Evolutionary conservation across 2,113 vertebrate species (phyloP).

Genomic region (Sylvia atricapilla): DNA sequence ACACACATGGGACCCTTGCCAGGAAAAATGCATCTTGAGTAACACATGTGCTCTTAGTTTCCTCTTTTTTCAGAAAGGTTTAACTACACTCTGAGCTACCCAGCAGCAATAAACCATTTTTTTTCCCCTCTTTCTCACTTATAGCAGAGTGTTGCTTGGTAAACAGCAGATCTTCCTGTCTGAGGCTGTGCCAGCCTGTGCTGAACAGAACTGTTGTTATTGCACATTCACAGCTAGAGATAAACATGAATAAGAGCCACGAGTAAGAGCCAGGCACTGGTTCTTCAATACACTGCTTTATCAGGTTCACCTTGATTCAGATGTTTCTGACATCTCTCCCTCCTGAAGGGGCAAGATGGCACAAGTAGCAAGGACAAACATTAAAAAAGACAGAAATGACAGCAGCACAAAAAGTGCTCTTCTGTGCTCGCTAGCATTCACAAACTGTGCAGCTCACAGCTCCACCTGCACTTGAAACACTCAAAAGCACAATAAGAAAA

Average conservation of each 20-base stretch:
- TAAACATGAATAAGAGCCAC: conserved; percentile 60
- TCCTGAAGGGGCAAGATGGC: neutral
- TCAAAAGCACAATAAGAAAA: neutral
- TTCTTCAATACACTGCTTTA: neutral
- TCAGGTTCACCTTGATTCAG: neutral
- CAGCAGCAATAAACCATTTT: conserved; percentile 12
- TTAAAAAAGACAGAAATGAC: neutral
- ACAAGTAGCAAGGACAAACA: neutral
- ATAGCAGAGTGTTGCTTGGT: conserved; percentile 55
- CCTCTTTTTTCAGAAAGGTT: conserved; percentile 14
- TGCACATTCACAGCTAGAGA: conserved; percentile 64
- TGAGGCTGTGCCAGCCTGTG: conserved; percentile 67
- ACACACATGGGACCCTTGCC: neutral
- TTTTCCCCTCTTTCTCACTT: conserved; percentile 31
- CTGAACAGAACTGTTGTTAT: conserved; percentile 68
- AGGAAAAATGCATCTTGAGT: conserved; percentile 29
- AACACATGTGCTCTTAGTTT: conserved; percentile 16
- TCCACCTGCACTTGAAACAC: neutral
- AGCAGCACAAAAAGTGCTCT: neutral
- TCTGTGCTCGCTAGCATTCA: neutral
- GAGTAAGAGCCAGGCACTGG: conserved; percentile 40
- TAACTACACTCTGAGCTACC: conserved; percentile 11
- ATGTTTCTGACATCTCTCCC: neutral
- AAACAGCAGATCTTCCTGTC: conserved; percentile 51
- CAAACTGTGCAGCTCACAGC: neutral